phyloP scores from a whole-genome alignment of 2,113 vertebrate genomes.

The Pedetes capensis region DNA sequence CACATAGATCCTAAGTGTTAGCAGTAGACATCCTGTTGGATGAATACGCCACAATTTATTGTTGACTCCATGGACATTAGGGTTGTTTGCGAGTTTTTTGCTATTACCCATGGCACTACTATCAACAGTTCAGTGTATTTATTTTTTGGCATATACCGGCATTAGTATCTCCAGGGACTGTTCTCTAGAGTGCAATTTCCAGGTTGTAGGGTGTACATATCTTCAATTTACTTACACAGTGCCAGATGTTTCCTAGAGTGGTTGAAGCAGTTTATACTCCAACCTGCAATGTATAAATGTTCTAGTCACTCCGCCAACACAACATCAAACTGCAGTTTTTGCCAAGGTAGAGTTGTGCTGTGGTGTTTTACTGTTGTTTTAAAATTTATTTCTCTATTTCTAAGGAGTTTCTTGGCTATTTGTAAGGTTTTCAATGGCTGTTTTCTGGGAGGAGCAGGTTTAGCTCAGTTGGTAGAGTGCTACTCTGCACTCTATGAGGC shows the following conservation, averaged over 20 bases:
- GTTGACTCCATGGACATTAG: not conserved
- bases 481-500: too few relatives aligned
- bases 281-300: too few relatives aligned
- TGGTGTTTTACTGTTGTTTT: not conserved
- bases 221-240: not conserved
- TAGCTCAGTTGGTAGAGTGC: too few relatives aligned
- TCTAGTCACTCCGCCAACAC: not conserved
- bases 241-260: not conserved
- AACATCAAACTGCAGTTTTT: not conserved
- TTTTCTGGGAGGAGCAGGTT: too few relatives aligned
- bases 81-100: not conserved
- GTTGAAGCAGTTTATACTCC: too few relatives aligned
- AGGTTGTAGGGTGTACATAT: not conserved
- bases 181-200: not conserved
- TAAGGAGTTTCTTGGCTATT: not conserved
- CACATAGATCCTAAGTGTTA: not conserved
- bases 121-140: not conserved
- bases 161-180: not conserved
- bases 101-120: not conserved
- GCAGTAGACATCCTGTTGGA: not conserved
- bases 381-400: not conserved
- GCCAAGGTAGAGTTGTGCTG: not conserved
- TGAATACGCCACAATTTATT: not conserved
- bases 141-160: not conserved
- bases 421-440: too few relatives aligned